Conservation (phyloP, 1,140 invertebrate genomes). For the Steinernema khuongi region DNA sequence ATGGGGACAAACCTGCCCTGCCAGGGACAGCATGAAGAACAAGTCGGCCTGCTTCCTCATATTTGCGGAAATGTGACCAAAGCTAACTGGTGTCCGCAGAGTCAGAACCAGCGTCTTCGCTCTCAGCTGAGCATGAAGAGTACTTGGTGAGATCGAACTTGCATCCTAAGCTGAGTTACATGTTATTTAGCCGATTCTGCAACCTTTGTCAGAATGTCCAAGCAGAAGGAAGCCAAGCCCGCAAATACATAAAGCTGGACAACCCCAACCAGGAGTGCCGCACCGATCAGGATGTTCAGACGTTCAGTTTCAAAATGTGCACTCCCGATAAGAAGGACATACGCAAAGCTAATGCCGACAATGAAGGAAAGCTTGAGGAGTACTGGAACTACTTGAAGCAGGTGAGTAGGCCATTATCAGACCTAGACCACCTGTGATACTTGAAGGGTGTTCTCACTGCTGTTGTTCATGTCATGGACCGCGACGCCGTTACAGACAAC, state of each 20-base stretch:
- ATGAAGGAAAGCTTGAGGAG: constrained; percentile 31
- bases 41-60: constrained; percentile 14
- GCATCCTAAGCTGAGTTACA: not conserved
- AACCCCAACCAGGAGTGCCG: constrained; percentile 30
- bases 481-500: constrained; percentile 18
- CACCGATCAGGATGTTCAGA: constrained; percentile 28
- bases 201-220: constrained; percentile 35
- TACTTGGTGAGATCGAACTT: constrained; percentile 29
- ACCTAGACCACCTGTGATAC: not conserved
- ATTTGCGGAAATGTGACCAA: constrained; percentile 40
- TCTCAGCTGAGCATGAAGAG: constrained; percentile 33
- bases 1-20: constrained; percentile 43
- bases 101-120: constrained; percentile 33
- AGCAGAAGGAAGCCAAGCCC: constrained; percentile 30
- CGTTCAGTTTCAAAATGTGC: constrained; percentile 42
- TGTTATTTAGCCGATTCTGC: constrained; percentile 37
- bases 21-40: constrained; percentile 26
- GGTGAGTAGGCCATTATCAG: constrained; percentile 19
- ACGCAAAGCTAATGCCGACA: constrained; percentile 24
- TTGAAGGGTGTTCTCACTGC: constrained; percentile 38
- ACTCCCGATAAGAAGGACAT: constrained; percentile 37
- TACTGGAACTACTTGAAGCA: constrained; percentile 44
- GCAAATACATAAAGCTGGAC: constrained; percentile 33
- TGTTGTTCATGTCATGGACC: constrained; percentile 40
- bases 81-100: constrained; percentile 43